Conservation (phyloP, 2,888 invertebrate species). For the Vandiemenella viatica region DNA sequence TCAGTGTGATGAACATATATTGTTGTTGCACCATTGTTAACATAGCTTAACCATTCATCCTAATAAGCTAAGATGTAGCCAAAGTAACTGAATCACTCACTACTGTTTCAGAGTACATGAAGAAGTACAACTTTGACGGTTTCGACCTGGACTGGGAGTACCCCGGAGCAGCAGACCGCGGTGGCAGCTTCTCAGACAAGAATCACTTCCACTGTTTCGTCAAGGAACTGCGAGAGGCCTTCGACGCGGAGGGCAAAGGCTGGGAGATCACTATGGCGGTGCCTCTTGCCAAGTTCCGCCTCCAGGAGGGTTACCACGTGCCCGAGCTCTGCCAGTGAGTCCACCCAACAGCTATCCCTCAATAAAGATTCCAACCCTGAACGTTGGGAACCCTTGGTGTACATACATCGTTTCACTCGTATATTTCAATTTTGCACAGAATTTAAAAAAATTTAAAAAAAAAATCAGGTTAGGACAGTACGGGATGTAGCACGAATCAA, state of each 20-base stretch:
- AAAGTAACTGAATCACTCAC: too few species aligned
- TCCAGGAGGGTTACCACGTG: constrained; percentile 82
- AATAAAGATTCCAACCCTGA: too few species aligned
- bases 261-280: constrained; percentile 88
- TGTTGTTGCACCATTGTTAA: too few species aligned
- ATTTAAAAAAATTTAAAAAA: too few species aligned
- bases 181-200: constrained; percentile 71
- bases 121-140: constrained; percentile 65
- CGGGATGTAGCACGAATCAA: too few species aligned
- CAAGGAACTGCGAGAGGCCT: constrained; percentile 64
- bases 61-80: too few species aligned
- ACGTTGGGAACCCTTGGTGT: too few species aligned
- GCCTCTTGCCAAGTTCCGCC: constrained; percentile 69
- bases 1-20: too few species aligned
- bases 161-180: constrained; percentile 74
- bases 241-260: constrained; percentile 52
- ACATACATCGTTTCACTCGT: too few species aligned
- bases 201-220: constrained; percentile 68
- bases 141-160: constrained; percentile 86
- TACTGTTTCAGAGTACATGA: constrained; percentile 45
- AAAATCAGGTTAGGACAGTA: too few species aligned
- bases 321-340: constrained; percentile 76
- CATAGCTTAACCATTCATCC: too few species aligned
- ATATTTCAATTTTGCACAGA: too few species aligned
- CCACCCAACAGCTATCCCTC: neutral